Conservation (phyloP, 2,888 invertebrate genomes). For the Itoplectis maculator region DNA sequence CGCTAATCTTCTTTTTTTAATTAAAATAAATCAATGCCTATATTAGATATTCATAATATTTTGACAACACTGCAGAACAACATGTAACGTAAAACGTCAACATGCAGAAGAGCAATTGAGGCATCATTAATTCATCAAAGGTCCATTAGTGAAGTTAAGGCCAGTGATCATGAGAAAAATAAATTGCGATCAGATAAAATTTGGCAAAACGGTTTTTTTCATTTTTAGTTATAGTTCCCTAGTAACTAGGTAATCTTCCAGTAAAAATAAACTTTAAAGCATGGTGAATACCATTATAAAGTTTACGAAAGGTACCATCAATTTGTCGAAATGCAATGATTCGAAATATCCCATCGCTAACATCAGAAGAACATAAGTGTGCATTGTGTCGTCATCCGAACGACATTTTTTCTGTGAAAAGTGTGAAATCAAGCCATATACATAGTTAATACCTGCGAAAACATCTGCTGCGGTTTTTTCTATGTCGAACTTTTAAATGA, state of each 20-base stretch:
- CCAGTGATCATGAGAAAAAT: conserved; percentile 5
- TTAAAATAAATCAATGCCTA: conserved; percentile 11
- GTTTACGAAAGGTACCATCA: neutral
- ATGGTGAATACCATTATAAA: neutral
- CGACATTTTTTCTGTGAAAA: neutral
- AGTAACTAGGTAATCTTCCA: neutral
- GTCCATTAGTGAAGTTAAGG: conserved; percentile 13
- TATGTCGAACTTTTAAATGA: neutral
- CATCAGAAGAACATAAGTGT: neutral
- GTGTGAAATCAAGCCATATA: neutral
- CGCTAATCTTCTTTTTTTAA: neutral
- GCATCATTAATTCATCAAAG: neutral
- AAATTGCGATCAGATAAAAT: conserved; percentile 4
- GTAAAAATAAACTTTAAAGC: neutral
- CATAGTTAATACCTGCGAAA: neutral
- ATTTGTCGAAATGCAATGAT: neutral
- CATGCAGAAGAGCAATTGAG: conserved; percentile 1
- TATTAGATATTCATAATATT: conserved; percentile 6
- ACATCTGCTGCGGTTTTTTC: neutral
- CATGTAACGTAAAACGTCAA: conserved; percentile 4
- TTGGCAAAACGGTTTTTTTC: neutral
- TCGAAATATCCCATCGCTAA: neutral
- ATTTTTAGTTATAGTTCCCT: neutral
- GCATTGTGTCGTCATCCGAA: no score
- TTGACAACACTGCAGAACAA: neutral